These are phyloP conservation scores for Tetramorium alpestre DNA, from an alignment of 1,140 invertebrate species.

Conservation along the genomic window DNA sequence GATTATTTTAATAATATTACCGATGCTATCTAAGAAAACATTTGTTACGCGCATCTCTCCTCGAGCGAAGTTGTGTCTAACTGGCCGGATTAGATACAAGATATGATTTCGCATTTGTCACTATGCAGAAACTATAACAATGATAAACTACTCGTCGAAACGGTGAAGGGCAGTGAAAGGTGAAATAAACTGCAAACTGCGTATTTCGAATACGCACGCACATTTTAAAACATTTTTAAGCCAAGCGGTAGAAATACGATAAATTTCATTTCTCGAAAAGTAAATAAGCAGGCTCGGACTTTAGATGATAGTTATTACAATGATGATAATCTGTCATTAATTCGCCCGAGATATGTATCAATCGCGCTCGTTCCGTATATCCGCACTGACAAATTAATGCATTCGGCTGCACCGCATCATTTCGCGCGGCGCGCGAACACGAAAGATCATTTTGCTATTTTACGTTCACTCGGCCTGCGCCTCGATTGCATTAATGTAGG, in stretches of 20 bases:
- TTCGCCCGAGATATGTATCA: not conserved
- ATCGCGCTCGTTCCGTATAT: constrained; percentile 5
- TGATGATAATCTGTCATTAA: not conserved
- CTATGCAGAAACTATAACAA: not conserved
- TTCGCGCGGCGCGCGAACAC: constrained; percentile 2
- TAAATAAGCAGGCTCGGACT: not conserved
- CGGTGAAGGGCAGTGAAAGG: constrained; percentile 14
- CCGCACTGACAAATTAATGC: constrained; percentile 24
- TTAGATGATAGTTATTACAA: not conserved
- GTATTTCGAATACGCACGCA: not conserved
- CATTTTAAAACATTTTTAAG: not conserved
- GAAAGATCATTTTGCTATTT: constrained; percentile 23
- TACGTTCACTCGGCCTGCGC: constrained; percentile 6
- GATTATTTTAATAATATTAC: not conserved
- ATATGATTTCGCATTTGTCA: constrained; percentile 22
- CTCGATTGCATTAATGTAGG: constrained; percentile 3
- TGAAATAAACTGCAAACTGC: not conserved
- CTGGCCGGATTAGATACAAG: not conserved
- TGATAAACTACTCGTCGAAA: not conserved
- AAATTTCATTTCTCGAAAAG: not conserved
- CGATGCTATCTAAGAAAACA: not conserved
- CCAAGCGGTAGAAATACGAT: not conserved
- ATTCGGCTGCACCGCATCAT: constrained; percentile 10
- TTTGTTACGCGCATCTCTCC: not conserved
- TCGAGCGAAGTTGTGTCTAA: not conserved